Conservation (phyloP, 2,113 vertebrate species). For the Silurus asotus region DNA sequence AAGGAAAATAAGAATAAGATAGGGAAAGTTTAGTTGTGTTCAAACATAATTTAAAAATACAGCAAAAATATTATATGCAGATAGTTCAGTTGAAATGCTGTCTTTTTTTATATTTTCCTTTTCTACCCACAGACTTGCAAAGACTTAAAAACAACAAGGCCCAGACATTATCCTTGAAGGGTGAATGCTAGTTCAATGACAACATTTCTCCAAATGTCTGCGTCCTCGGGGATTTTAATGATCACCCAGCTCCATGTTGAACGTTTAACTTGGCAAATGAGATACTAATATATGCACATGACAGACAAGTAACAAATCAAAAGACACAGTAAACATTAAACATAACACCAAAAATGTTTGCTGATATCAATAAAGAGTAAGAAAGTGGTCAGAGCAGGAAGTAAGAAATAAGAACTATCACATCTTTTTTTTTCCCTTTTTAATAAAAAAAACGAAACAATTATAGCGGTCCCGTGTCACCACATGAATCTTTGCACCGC, state of each 20-base stretch:
- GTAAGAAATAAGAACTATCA: not conserved
- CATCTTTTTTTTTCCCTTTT: not conserved
- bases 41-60: not conserved
- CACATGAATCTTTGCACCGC: slow-evolving; percentile 95
- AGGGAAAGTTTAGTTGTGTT: not conserved
- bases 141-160: not conserved
- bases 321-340: not conserved
- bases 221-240: not conserved
- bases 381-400: not conserved
- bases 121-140: not conserved
- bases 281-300: not conserved
- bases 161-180: not conserved
- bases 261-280: not conserved
- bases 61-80: not conserved
- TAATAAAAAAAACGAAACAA: not conserved
- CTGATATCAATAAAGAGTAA: not conserved
- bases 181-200: not conserved
- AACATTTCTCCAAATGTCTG: not conserved
- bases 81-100: not conserved
- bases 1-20: not conserved
- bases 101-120: not conserved
- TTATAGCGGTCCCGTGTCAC: slow-evolving; percentile 62
- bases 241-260: not conserved
- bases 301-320: not conserved
- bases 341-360: not conserved